Evolutionary conservation across 2,797 vertebrate species (phyloP).

Genomic region (Sebastes iracundus): DNA sequence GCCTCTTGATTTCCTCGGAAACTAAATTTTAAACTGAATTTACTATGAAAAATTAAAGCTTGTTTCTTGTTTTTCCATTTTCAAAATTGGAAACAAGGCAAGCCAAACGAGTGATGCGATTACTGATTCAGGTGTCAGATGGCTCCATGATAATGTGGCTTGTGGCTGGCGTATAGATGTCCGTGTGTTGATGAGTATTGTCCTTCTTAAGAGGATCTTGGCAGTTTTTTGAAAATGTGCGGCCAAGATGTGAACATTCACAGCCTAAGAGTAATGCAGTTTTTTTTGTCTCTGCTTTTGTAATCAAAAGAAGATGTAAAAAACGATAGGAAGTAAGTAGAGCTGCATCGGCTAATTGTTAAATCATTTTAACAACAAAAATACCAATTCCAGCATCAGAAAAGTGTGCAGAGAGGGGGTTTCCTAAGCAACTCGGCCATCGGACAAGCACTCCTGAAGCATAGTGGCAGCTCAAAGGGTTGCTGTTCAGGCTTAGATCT

Average conservation of each 20-base stretch:
- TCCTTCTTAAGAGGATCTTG: background rate
- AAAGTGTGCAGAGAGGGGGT: background rate
- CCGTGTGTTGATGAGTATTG: background rate
- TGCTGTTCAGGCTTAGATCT: background rate
- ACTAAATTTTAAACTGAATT: background rate
- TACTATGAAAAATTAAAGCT: background rate
- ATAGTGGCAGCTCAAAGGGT: background rate
- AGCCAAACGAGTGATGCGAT: background rate
- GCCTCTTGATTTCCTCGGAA: background rate
- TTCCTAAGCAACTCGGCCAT: background rate
- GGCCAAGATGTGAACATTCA: background rate
- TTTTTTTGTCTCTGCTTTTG: background rate
- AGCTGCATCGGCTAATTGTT: background rate
- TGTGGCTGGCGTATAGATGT: background rate
- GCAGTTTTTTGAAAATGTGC: conserved; percentile 1
- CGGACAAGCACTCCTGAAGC: background rate
- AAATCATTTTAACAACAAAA: background rate
- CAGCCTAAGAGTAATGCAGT: background rate
- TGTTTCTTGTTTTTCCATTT: background rate
- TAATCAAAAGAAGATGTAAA: background rate
- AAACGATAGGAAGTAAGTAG: background rate
- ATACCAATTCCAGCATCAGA: background rate
- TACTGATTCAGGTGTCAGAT: background rate
- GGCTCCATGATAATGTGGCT: background rate
- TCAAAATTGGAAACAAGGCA: background rate